Evolutionary conservation across 1,140 invertebrate species (phyloP).

Genomic region (Aphelinus certus): DNA sequence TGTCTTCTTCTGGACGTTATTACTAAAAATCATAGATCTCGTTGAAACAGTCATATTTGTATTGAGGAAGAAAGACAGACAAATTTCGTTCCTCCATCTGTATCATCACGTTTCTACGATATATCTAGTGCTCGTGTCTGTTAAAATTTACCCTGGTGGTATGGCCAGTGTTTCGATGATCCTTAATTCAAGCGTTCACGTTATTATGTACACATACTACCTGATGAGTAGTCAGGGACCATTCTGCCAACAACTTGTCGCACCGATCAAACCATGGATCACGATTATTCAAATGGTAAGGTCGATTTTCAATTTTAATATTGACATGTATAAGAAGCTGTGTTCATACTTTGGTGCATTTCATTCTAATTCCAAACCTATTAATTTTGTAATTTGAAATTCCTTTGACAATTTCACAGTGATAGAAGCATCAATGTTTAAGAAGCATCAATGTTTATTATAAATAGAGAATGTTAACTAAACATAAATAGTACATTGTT

Average conservation of each 20-base stretch:
- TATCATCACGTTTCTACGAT: slow-evolving; percentile 76
- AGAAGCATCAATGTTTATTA: too few species aligned
- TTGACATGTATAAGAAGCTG: background rate
- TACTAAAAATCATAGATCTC: slow-evolving; percentile 48
- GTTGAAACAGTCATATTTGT: slow-evolving; percentile 75
- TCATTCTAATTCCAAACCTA: background rate
- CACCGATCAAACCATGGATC: slow-evolving; percentile 52
- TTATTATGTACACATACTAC: slow-evolving; percentile 59
- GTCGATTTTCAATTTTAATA: background rate
- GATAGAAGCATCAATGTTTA: too few species aligned
- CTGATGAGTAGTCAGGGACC: slow-evolving; percentile 42
- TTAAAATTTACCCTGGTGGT: slow-evolving; percentile 61
- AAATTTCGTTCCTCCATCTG: slow-evolving; percentile 79
- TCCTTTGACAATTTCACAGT: too few species aligned
- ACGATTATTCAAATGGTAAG: slow-evolving; percentile 59
- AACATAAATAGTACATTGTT: too few species aligned
- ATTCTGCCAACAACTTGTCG: slow-evolving; percentile 32
- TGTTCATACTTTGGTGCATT: background rate
- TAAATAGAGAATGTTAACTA: too few species aligned
- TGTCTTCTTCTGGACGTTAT: slow-evolving; percentile 40
- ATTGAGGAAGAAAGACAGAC: slow-evolving; percentile 76
- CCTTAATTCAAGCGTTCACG: slow-evolving; percentile 51
- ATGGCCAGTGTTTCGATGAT: slow-evolving; percentile 49
- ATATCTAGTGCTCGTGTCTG: slow-evolving; percentile 69
- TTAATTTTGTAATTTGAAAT: background rate